Evolutionary conservation across 2,797 vertebrate genomes (phyloP).

Genomic region (Podargus strigoides): DNA sequence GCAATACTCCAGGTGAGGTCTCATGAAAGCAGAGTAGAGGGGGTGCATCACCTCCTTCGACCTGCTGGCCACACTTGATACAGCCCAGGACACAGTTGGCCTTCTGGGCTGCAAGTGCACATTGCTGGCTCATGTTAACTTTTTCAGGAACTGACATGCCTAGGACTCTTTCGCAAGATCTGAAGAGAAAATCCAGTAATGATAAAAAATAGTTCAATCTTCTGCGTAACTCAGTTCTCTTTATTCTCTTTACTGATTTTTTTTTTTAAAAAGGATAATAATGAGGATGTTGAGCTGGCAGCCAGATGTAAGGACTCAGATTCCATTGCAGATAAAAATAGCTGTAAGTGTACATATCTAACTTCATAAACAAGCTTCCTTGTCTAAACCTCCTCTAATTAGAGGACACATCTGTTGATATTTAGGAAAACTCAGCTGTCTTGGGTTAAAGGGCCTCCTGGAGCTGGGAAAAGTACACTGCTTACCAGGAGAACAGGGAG

Average conservation of each 20-base stretch:
- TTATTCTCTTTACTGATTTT: neutral
- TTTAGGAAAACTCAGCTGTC: constrained; percentile 31
- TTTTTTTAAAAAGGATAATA: neutral
- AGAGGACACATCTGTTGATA: constrained; percentile 43
- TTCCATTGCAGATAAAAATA: constrained; percentile 43
- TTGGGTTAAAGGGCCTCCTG: constrained; percentile 26
- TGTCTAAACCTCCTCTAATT: constrained; percentile 31
- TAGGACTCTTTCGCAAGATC: neutral
- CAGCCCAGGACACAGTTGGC: no score
- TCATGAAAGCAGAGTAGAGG: no score
- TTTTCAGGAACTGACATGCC: no score
- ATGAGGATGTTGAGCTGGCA: neutral
- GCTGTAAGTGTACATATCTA: neutral
- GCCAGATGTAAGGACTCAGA: constrained; percentile 35
- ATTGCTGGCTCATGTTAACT: no score
- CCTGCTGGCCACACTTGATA: no score
- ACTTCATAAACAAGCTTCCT: constrained; percentile 44
- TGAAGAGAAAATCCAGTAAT: neutral
- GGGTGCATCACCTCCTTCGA: no score
- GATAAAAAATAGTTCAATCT: neutral
- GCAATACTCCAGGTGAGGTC: no score
- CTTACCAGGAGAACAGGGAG: neutral
- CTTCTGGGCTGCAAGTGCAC: no score
- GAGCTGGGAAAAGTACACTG: constrained; percentile 31
- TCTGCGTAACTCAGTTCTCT: neutral